Evolutionary conservation across 2,797 vertebrate genomes (phyloP), one percentile per base, ranked within the genome.

Genomic region (Threskiornis aethiopicus): DNA sequence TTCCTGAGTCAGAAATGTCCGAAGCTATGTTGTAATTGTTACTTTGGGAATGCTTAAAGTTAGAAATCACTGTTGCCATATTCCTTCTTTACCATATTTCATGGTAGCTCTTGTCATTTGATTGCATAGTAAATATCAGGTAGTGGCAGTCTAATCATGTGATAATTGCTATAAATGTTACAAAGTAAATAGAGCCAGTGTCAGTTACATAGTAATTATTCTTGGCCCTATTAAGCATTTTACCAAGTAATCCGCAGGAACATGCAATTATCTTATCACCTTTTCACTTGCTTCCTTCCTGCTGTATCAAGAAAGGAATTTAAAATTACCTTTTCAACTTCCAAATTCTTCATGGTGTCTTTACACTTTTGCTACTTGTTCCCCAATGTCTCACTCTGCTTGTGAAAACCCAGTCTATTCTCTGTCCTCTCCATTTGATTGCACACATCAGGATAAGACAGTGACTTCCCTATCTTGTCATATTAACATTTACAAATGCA

Each of bases 201-300:
- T 88, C 78, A 84, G 35, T 79, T 93, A 87, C 81, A 76, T 12
- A 41, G 31, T 59, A 93, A 88, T 90, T 91, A 92, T 73, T 91
- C 21, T 65, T 88, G 64, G 42, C 37, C 76, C 65, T 55, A 25
- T 42, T 55, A 78, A 87, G 41, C 11, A 51, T 95, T 96, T 88
- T 69, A 78, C 64, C n/a, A 67, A 83, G 85, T 61, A 71, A 82
- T 54, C 37, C 55, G 21, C 13, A 62, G 59, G 57, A 92, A 73
- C 8, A 18, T 64, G 42, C 16, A 88, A 92, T 92, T 96, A 81
- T 75, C 37, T 62, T 57, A 80, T 20, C 46, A 82, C 29, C 22
- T 93, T 65, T 92, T 78, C 25, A 25, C 29, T 89, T 62, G 12
- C 18, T 89, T 95, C 44, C 59, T 79, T 87, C 87, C 65, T 70